Conservation (phyloP, 1,140 invertebrate genomes). For the Metaphire vulgaris region DNA sequence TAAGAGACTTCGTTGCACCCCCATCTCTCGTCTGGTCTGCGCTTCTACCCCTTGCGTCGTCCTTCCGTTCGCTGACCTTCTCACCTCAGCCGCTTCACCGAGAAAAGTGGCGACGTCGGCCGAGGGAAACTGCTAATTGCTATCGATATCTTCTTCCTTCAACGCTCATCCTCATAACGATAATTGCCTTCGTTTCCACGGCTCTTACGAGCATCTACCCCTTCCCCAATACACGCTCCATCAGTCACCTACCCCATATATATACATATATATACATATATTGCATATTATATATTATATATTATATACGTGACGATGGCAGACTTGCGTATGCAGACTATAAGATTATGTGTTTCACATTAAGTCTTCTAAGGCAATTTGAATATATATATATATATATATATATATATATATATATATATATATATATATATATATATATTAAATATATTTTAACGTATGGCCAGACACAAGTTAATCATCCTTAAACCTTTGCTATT, state of each 20-base stretch:
- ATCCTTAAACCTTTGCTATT: no score
- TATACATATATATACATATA: neutral
- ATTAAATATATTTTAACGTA: no score
- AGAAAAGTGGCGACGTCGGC: neutral
- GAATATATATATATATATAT: no score
- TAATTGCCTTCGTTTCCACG: neutral
- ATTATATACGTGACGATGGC: no score
- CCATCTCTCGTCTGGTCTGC: neutral
- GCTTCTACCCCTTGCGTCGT: no score
- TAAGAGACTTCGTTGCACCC: neutral
- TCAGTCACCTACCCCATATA: neutral
- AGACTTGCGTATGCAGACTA: neutral
- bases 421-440: no score
- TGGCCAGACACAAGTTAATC: no score
- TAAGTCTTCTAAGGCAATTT: neutral
- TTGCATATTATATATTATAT: neutral
- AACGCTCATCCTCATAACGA: neutral
- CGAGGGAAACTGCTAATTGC: neutral
- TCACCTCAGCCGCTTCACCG: neutral
- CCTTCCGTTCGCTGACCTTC: neutral
- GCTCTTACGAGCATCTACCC: neutral
- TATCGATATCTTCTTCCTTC: neutral
- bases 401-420: no score
- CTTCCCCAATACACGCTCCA: neutral
- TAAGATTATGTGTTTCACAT: neutral